phyloP scores from a whole-genome alignment of 1,140 invertebrate species.

The Lepidurus apus region DNA sequence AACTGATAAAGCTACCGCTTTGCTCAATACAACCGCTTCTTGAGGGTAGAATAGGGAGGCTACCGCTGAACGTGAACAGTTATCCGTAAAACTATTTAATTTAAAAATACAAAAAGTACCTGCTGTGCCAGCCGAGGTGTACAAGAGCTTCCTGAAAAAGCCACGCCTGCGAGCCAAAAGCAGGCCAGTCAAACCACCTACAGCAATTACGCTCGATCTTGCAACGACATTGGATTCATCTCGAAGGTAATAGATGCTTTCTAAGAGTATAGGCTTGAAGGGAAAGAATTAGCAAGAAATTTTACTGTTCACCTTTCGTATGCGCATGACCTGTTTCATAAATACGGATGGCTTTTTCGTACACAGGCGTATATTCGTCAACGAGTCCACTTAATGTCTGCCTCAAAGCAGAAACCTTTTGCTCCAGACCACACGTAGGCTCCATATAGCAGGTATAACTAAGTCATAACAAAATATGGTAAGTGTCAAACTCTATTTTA shows the following conservation, averaged over 20 bases:
- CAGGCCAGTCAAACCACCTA: constrained; percentile 12
- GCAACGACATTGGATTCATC: constrained; percentile 23
- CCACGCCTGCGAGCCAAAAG: constrained; percentile 2
- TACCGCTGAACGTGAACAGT: not conserved
- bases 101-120: constrained; percentile 14
- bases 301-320: constrained; percentile 19
- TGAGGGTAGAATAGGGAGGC: constrained; percentile 29
- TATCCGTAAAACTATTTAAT: not conserved
- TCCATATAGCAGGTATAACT: constrained; percentile 26
- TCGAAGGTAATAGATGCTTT: constrained; percentile 9
- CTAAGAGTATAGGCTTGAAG: not conserved
- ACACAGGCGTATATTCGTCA: constrained; percentile 28
- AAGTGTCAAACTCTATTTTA: not conserved
- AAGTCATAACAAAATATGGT: not conserved
- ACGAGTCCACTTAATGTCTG: not conserved
- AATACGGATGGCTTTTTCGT: constrained; percentile 27
- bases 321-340: constrained; percentile 29
- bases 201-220: not conserved
- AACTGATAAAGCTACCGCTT: constrained; percentile 1
- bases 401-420: not conserved
- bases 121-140: not conserved
- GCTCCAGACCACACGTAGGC: constrained; percentile 24
- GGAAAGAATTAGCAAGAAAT: not conserved
- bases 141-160: constrained; percentile 12
- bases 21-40: constrained; percentile 13